Conservation (phyloP, 1,140 invertebrate species). For the Lepidostoma basale region DNA sequence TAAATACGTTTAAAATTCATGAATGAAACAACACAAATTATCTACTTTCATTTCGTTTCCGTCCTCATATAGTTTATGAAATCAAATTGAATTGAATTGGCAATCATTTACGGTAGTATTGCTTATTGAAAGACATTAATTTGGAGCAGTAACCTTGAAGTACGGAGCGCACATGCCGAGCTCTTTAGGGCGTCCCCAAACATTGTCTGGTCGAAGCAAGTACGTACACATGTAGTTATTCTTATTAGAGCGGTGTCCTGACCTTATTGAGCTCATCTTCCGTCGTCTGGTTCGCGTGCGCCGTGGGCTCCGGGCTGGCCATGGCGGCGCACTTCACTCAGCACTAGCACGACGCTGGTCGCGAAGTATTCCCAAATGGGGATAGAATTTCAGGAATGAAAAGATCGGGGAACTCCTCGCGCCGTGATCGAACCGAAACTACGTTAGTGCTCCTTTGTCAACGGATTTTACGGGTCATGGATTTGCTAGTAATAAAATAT, state of each 20-base stretch:
- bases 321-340: constrained; percentile 14
- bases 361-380: neutral
- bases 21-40: too few relatives aligned
- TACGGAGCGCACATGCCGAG: neutral
- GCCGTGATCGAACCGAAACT: constrained; percentile 10
- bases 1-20: too few relatives aligned
- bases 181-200: neutral
- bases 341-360: neutral
- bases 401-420: neutral
- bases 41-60: too few relatives aligned
- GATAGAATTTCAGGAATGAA: neutral
- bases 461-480: constrained; percentile 37
- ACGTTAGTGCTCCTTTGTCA: constrained; percentile 34
- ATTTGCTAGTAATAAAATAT: constrained; percentile 40
- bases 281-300: constrained; percentile 30
- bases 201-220: neutral
- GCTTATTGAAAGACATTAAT: too few relatives aligned
- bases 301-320: constrained; percentile 23
- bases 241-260: too few relatives aligned
- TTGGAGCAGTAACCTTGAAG: too few relatives aligned
- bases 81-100: too few relatives aligned
- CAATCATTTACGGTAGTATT: too few relatives aligned
- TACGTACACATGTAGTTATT: neutral
- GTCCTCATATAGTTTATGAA: too few relatives aligned
- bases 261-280: constrained; percentile 45